phyloP scores from a whole-genome alignment of 1,140 invertebrate genomes.

The Acyrthosiphon pisum region DNA sequence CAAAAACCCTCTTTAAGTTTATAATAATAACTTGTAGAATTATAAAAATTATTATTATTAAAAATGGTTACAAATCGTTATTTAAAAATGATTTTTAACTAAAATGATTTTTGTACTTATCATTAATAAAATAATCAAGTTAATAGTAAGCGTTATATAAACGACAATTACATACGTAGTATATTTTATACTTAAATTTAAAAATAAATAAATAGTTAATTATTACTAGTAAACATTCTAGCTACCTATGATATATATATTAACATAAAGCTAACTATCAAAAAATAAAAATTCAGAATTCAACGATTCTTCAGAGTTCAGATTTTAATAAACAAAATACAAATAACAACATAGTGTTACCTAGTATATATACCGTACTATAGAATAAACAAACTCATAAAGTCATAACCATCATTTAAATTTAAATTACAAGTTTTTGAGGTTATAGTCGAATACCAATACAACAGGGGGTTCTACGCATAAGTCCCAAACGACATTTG shows the following conservation, averaged over 20 bases:
- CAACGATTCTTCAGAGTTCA: too few species aligned
- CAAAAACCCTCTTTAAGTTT: background rate
- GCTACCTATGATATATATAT: too few species aligned
- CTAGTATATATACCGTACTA: too few species aligned
- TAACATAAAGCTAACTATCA: too few species aligned
- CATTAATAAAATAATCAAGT: background rate
- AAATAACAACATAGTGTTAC: background rate
- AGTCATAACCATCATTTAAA: background rate
- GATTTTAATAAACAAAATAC: background rate
- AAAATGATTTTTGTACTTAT: conserved; percentile 3
- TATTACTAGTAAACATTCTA: background rate
- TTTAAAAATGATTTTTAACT: background rate
- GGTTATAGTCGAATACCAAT: background rate
- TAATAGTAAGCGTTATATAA: background rate
- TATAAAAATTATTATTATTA: background rate
- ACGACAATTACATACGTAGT: background rate
- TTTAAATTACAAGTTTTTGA: background rate
- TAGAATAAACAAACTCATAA: background rate
- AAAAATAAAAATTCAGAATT: too few species aligned
- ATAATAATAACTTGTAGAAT: background rate
- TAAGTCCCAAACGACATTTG: background rate
- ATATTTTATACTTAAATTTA: background rate
- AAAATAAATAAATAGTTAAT: background rate
- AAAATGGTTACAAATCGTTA: background rate
- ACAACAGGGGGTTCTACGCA: background rate